phyloP scores from a whole-genome alignment of 2,888 invertebrate genomes.

The Alcis repandata region DNA sequence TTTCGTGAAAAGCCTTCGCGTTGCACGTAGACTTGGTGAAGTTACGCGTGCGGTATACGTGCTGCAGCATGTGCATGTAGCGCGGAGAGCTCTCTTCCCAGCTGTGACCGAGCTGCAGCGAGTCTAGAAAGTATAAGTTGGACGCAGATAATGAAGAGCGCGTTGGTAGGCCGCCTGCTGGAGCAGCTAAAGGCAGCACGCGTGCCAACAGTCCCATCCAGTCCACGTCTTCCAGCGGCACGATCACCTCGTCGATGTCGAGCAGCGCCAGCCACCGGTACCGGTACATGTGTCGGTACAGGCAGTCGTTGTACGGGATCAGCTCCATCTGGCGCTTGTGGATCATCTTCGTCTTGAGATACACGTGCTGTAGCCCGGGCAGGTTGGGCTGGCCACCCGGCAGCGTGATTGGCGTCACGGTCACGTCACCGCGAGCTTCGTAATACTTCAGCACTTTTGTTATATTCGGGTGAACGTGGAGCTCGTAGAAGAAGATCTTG shows the following conservation, averaged over 20 bases:
- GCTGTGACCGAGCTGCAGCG: constrained; percentile 92
- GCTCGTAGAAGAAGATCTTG: constrained; percentile 96
- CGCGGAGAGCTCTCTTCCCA: constrained; percentile 92
- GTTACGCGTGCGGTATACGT: constrained; percentile 95
- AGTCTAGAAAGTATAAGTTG: constrained; percentile 97
- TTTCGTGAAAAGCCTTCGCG: constrained; percentile 97
- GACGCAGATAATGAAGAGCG: constrained; percentile 95
- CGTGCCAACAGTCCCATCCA: constrained; percentile 94
- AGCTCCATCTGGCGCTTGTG: constrained; percentile 98
- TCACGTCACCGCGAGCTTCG: constrained; percentile 88
- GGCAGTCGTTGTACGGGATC: constrained; percentile 98
- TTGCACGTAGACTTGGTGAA: constrained; percentile 97
- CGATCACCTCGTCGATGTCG: constrained; percentile 98
- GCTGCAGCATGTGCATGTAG: constrained; percentile 97
- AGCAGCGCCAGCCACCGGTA: constrained; percentile 96
- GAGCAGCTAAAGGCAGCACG: constrained; percentile 88
- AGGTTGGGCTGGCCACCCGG: constrained; percentile 97
- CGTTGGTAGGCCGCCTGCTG: constrained; percentile 78
- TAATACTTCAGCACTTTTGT: constrained; percentile 92
- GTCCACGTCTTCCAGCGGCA: constrained; percentile 91
- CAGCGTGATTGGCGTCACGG: constrained; percentile 93
- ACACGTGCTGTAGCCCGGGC: constrained; percentile 95
- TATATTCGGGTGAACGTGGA: constrained; percentile 96
- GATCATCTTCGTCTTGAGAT: constrained; percentile 95
- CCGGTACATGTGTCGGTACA: constrained; percentile 96